Conservation (phyloP, 2,888 invertebrate species). For the Therioaphis trifolii region DNA sequence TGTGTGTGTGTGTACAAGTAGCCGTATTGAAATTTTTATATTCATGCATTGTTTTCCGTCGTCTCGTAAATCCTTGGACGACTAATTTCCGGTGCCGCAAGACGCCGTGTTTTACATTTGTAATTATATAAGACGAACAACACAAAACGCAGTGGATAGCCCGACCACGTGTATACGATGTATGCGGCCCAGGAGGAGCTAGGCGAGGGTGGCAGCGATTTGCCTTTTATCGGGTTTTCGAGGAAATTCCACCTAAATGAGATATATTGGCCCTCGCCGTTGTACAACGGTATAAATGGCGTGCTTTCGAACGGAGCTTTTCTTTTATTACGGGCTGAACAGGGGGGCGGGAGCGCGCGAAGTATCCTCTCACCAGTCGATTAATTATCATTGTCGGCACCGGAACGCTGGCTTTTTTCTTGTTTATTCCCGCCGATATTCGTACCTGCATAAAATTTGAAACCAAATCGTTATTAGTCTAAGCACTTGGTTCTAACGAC, state of each 20-base stretch:
- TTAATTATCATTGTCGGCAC: background rate
- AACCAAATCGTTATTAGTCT: too few relatives aligned
- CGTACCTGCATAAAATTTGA: too few relatives aligned
- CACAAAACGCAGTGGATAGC: background rate
- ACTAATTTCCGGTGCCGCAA: background rate
- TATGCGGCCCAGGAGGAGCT: too few relatives aligned
- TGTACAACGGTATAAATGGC: background rate
- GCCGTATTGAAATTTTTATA: background rate
- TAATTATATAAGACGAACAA: background rate
- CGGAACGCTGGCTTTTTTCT: too few relatives aligned
- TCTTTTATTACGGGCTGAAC: too few relatives aligned
- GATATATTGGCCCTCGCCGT: too few relatives aligned
- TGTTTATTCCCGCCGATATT: too few relatives aligned
- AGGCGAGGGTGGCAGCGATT: background rate
- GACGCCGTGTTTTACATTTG: background rate
- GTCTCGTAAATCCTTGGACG: background rate
- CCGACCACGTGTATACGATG: background rate
- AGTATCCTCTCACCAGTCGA: background rate
- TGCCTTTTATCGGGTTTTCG: too few relatives aligned
- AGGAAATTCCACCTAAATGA: too few relatives aligned
- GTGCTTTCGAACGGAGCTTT: too few relatives aligned
- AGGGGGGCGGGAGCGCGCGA: too few relatives aligned
- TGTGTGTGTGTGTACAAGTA: background rate
- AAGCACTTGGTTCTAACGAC: background rate
- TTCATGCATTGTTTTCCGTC: background rate